These are phyloP conservation scores for Dreissena polymorpha DNA, from an alignment of 1,140 invertebrate species.

Conservation along the genomic window DNA sequence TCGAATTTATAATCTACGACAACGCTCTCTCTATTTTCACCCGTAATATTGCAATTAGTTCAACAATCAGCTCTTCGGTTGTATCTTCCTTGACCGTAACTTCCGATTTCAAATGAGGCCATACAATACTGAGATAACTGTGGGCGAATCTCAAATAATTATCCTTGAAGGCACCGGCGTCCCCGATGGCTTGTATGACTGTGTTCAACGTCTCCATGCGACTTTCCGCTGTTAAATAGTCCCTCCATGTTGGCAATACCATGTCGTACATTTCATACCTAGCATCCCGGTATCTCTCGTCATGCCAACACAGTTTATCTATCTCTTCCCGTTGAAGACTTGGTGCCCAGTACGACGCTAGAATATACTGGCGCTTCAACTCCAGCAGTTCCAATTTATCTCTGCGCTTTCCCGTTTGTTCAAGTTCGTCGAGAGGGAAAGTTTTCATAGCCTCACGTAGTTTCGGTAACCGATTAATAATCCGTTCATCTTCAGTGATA, in stretches of 20 bases:
- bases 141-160: neutral
- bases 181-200: neutral
- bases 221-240: neutral
- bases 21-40: no score
- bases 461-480: neutral
- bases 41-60: no score
- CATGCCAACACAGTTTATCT: neutral
- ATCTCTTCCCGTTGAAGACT: neutral
- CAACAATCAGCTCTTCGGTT: no score
- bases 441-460: neutral
- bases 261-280: constrained; percentile 16
- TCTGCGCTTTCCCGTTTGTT: neutral
- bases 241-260: constrained; percentile 1
- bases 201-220: neutral
- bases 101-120: constrained; percentile 10
- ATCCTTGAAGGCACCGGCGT: neutral
- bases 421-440: neutral
- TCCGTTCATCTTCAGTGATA: no score
- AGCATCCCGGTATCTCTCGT: neutral
- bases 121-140: constrained; percentile 14
- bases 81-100: neutral
- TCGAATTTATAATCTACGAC: no score
- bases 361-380: neutral
- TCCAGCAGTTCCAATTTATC: constrained; percentile 9
- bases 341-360: neutral